Conservation (phyloP, 1,140 invertebrate species). For the Manduca sexta region DNA sequence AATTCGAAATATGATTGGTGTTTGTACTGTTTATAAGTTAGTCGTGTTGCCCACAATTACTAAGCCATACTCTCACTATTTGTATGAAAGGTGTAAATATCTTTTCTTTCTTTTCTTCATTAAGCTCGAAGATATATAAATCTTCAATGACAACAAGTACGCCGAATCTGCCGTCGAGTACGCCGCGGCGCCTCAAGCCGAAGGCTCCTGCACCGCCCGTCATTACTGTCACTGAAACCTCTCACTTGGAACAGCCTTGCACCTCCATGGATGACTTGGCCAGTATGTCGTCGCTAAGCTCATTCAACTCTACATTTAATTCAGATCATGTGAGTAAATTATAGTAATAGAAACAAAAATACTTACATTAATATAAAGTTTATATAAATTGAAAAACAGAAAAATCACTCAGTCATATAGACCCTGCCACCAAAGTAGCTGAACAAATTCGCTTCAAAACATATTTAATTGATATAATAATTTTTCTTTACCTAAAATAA, state of each 20-base stretch:
- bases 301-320: conserved; percentile 51
- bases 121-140: conserved; percentile 43
- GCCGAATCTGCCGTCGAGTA: conserved; percentile 56
- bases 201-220: conserved; percentile 48
- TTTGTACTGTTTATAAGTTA: too few species aligned
- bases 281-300: conserved; percentile 60
- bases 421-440: too few species aligned
- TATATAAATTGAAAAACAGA: too few species aligned
- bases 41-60: too few species aligned
- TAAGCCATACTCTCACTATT: not conserved
- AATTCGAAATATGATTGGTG: too few species aligned
- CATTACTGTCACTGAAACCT: conserved; percentile 15
- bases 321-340: conserved; percentile 44
- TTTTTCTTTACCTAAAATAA: too few species aligned
- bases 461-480: too few species aligned
- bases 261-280: conserved; percentile 61
- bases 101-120: not conserved
- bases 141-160: conserved; percentile 54
- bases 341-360: not conserved
- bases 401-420: too few species aligned
- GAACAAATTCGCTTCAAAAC: too few species aligned
- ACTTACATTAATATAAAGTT: not conserved
- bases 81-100: too few species aligned
- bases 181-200: conserved; percentile 51
- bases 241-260: conserved; percentile 24